These are phyloP conservation scores for Ceyx melanurus DNA, from an alignment of 2,113 vertebrate species.

Conservation along the genomic window DNA sequence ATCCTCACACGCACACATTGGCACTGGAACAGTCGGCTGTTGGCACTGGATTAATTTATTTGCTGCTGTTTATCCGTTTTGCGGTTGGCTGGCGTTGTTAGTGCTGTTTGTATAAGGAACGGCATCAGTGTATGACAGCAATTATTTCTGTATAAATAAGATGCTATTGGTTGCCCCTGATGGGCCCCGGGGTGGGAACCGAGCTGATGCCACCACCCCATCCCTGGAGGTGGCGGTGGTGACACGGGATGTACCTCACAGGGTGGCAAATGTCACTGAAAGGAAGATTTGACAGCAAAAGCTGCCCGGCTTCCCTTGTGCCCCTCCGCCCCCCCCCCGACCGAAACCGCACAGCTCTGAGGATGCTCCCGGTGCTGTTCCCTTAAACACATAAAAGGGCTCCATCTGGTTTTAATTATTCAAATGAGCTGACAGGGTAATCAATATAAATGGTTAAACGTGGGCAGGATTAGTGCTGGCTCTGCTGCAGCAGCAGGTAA, in stretches of 20 bases:
- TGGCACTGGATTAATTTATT: not conserved
- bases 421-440: constrained; percentile 63
- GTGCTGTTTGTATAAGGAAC: constrained; percentile 11
- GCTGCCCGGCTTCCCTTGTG: not conserved
- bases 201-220: not conserved
- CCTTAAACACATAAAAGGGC: constrained; percentile 42
- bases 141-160: constrained; percentile 49
- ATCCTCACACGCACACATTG: fast-evolving
- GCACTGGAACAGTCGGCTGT: not conserved
- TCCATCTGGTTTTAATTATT: constrained; percentile 70
- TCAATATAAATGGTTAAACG: constrained; percentile 56
- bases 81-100: constrained; percentile 6
- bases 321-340: not conserved
- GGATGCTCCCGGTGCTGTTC: not conserved
- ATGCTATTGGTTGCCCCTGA: not conserved
- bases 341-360: not conserved
- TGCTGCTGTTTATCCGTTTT: constrained; percentile 3
- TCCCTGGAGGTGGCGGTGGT: fast-evolving
- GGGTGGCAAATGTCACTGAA: not conserved
- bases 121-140: not conserved
- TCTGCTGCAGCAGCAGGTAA: not conserved
- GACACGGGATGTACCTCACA: not conserved
- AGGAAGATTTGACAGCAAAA: not conserved
- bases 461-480: not conserved
- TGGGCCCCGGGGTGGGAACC: not conserved